Evolutionary conservation across 2,113 vertebrate species (phyloP), one percentile per base, ranked within the genome.

Genomic region (Silurus glanis): DNA sequence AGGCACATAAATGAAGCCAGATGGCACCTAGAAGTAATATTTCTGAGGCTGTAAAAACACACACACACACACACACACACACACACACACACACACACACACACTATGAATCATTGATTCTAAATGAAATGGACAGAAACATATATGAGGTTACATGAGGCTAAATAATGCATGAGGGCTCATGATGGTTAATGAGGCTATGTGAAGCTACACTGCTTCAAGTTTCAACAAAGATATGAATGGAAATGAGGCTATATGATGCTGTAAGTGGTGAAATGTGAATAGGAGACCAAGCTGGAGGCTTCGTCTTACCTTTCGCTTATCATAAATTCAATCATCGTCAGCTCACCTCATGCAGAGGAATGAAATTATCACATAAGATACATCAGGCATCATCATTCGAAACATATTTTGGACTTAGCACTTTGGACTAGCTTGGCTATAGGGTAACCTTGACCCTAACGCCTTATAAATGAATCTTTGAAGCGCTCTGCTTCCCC

Each of bases 91-190:
- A 17, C 67, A 51, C 72, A n/a, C 10, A 13, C 74, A 49, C 71
- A 19, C 45, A 49, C 47, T 23, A 74, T 49, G 45, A 74, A 74
- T 51, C 49, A 8, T 19, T 12, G 45, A 51, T 51, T 47, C 49
- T 76, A 76, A 53, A 76, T 76, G 49, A 76, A 76, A 76, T 76
- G 23, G 74, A 53, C 74, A n/a, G 49, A 76, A 76, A 55, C 23
- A n/a, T 49, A 21, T 49, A 47, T 16, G 49, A 53, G 51, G 49
- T 53, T 76, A 76, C 74, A 55, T 25, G 49, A 74, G 45, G 74
- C 51, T 78, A 78, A 78, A 55, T 56, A n/a, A 78, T 53, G 75
- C 53, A 56, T 56, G 21, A 75, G 4, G 71, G 45, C 71, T 49
- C 19, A 74, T 49, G 51, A 17, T 56, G 75, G 75, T 78, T 56